Base-by-base conservation (phyloP, 2,888 invertebrate species). In the Clanis bilineata region DNA sequence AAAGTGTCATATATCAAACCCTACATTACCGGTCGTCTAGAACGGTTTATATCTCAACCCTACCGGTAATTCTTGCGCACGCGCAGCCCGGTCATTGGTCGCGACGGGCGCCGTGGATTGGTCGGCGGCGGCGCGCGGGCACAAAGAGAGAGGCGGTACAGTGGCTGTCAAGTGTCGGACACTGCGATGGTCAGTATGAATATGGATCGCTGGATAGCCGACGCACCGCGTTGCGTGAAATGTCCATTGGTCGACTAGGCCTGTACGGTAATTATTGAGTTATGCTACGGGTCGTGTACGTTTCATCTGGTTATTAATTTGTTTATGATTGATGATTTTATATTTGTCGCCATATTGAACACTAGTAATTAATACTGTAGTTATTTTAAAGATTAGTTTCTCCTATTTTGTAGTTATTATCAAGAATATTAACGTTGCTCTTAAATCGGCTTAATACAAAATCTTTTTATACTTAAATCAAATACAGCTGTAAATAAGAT, bases 131-230 rank as follows among this genome's bases (percentile, higher is more conserved):
- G 69, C 73, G 78, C 86, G 86, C 85, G 79, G 75, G 68, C 82
- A 82, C 88, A 90, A 89, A 88, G 88, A 68, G 69, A 84, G 86
- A 89, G 88, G 89, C 88, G 90, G 84, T 78, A 80, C 76, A 74
- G 79, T 76, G 81, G 79, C 83, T 87, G 88, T 85, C 88, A 88
- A 79, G 78, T 82, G 83, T 82, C 84, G 77, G 68, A 70, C 47
- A 36, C 44, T 58, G 57, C 60, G 60, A 58, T 62, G 67, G 78
- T 68, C 77, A 70, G 73, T 86, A 86, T 88, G 88, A 88, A 87
- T 90, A 90, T 89, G 86, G 81, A 88, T 83, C 51, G 38, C 21
- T 23, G 55, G 23, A 47, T 47, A 47, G 45, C 38, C 32, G 22
- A 36, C 38, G 38, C 39, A 21, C 57, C 28, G 57, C 41, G 25